Base-by-base conservation (phyloP, 2,888 invertebrate species). In the Andrena hattorfiana region DNA sequence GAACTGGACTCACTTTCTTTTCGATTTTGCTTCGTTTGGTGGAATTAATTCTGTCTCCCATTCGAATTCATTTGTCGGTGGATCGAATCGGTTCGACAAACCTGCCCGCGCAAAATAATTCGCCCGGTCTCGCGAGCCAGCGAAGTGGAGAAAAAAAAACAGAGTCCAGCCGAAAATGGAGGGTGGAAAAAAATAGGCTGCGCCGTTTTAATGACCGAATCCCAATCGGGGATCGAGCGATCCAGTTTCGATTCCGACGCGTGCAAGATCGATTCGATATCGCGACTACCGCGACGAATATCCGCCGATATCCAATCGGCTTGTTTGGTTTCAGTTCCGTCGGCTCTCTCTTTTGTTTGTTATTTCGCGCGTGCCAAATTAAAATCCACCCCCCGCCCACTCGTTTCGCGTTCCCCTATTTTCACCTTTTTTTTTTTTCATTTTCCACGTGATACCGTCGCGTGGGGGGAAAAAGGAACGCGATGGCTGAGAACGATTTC, bases 301-400 rank as follows among this genome's bases (percentile, higher is more conserved):
- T 4, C 74, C 71, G 59, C 71, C 85, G 81, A 89, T 89, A 90
- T 91, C 89, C 90, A 90, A 91, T 91, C 88, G 85, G 86, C 85
- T 81, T 88, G 90, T 91, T 91, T 91, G 91, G 90, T 90, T 91
- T 87, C 90, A 89, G 87, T 91, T 90, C 88, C 89, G 78, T 60
- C 82, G 81, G 75, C 84, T 82, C 83, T 84, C 84, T 87, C 85
- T 88, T 88, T 90, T 90, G 91, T 91, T 91, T 91, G 89, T 90
- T 86, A 90, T 90, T 86, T 88, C 89, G 85, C 87, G 85, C 88
- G 85, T 85, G 66, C 82, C 87, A 86, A 85, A 90, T 91, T 90
- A 89, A 88, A 81, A 84, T 76, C 77, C 85, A 82, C 51, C 49
- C 26, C 4, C 35, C 32, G 66, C 64, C 73, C 69, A n/a, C 60